Evolutionary conservation across 2,113 vertebrate genomes (phyloP), one percentile per base, ranked within the genome.

Genomic region (Eudyptes chrysolophus): DNA sequence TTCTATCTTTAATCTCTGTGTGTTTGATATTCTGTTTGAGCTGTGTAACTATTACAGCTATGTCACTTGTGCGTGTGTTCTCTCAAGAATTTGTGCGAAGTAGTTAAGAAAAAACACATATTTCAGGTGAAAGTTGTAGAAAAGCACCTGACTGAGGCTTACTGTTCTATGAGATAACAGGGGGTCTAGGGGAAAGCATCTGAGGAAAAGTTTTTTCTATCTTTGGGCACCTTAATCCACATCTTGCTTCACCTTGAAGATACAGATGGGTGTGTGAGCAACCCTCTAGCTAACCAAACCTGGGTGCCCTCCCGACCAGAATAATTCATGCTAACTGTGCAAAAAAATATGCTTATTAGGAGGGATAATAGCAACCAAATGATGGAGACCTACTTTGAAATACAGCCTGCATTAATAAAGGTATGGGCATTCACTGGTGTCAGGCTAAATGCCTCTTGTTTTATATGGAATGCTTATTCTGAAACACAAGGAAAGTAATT

Each of bases 401-500:
- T 87, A 25, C 46, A 90, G 38, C 68, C n/a, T 91, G 34, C 15
- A 4, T 81, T 84, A 83, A 79, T 71, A 44, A 72, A 93, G 58
- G 22, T 44, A 22, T 61, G 60, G 46, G 16, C 60, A 85, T 72
- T 84, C 62, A 57, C 14, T 85, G 62, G 42, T 94, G 83, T 75
- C 76, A 60, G 52, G 77, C 27, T 88, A 92, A 94, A 96, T 91
- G 61, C 51, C 52, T 89, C 42, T 64, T 36, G 34, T 48, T 76
- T 79, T 88, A n/a, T 79, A 87, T 57, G 55, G 36, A 86, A 90
- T 81, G 64, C 71, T 97, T 96, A 94, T 94, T 72, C 82, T 89
- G 84, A 97, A 74, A 94, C 94, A 72, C 74, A 75, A 62, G 91
- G 18, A 78, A 96, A 96, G 81, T 75, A 81, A 94, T 97, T 96